phyloP scores from a whole-genome alignment of 2,113 vertebrate species.

The Motacilla tschutschensis region DNA sequence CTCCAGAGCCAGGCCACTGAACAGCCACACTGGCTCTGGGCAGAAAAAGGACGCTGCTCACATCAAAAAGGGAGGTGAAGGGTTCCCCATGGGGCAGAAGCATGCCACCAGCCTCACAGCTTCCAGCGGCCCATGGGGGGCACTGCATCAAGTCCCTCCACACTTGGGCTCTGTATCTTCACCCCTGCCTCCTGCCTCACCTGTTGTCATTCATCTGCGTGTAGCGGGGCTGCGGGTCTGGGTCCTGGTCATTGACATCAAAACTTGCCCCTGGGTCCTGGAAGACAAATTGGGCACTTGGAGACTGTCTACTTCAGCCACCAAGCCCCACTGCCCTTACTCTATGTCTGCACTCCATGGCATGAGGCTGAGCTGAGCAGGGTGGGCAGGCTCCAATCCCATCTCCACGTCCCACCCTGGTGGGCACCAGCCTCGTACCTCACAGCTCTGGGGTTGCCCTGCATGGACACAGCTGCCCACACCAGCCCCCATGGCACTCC shows the following conservation, averaged over 20 bases:
- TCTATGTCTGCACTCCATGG: accelerated
- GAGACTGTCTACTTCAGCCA: background rate
- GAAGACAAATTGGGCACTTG: background rate
- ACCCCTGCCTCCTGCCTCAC: conserved; percentile 51
- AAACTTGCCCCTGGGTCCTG: conserved; percentile 93
- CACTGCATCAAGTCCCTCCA: accelerated
- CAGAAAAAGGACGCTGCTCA: background rate
- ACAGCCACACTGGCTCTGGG: background rate
- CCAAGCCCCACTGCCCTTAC: accelerated
- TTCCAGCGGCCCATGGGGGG: background rate
- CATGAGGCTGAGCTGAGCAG: background rate
- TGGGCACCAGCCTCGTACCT: background rate
- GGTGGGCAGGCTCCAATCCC: background rate
- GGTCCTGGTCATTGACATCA: conserved; percentile 94
- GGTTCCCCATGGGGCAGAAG: background rate
- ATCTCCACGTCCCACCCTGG: accelerated
- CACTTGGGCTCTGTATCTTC: background rate
- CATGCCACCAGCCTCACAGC: background rate
- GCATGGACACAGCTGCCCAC: accelerated
- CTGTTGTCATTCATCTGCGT: conserved; percentile 97
- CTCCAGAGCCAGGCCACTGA: background rate
- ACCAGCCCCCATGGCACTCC: accelerated
- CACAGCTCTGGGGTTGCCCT: accelerated
- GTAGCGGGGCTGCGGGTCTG: conserved; percentile 94
- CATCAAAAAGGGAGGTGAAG: accelerated